Evolutionary conservation across 1,140 invertebrate species (phyloP).

Genomic region (Mercenaria mercenaria): DNA sequence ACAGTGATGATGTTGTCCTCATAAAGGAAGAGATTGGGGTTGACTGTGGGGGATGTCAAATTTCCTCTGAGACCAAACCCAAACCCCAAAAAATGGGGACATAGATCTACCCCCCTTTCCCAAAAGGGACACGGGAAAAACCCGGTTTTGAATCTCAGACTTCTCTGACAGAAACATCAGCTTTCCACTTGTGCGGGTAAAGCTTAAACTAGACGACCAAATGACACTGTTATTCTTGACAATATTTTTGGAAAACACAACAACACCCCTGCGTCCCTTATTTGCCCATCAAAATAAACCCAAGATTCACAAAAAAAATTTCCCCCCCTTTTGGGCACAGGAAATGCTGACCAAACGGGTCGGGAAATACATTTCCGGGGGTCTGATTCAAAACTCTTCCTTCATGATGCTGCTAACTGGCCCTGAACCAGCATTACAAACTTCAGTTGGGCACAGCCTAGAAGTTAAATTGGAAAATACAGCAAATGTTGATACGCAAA

Average conservation of each 20-base stretch:
- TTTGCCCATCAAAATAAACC: conserved; percentile 36
- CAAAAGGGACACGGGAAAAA: neutral
- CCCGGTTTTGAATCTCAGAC: neutral
- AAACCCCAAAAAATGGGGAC: no score
- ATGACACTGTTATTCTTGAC: neutral
- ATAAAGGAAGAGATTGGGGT: conserved; percentile 62
- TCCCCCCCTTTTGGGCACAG: neutral
- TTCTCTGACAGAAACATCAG: neutral
- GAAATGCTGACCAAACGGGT: neutral
- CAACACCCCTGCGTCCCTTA: neutral
- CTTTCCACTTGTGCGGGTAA: neutral
- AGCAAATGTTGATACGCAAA: neutral
- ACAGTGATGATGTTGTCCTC: conserved; percentile 62
- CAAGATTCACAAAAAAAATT: neutral
- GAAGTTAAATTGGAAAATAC: neutral
- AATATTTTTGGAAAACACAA: neutral
- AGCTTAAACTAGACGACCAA: conserved; percentile 16
- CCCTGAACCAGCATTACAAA: neutral
- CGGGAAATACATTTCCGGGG: neutral
- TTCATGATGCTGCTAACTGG: conserved; percentile 27
- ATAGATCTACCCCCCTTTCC: neutral
- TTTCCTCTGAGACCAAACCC: conserved; percentile 60
- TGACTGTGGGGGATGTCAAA: conserved; percentile 54
- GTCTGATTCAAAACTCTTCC: neutral
- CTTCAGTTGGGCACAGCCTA: neutral